Evolutionary conservation across 2,888 invertebrate genomes (phyloP).

Genomic region (Apodemia duryi): DNA sequence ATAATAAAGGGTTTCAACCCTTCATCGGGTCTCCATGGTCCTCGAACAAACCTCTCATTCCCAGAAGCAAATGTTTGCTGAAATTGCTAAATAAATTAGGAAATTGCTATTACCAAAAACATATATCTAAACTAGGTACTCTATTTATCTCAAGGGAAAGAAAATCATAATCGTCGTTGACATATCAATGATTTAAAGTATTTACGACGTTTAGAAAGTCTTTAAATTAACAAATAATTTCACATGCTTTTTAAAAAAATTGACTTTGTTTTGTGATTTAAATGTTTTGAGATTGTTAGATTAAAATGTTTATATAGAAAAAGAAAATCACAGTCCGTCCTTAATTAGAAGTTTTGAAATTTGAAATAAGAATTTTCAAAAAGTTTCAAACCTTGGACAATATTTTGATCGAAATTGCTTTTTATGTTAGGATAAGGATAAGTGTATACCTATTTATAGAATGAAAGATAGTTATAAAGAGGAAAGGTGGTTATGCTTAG

Average conservation of each 20-base stretch:
- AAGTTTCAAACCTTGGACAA: slow-evolving; percentile 22
- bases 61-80: too few relatives aligned
- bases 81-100: too few relatives aligned
- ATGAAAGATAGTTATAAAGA: neutral
- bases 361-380: slow-evolving; percentile 28
- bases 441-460: neutral
- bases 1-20: too few relatives aligned
- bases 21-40: too few relatives aligned
- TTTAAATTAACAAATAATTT: neutral
- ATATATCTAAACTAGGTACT: too few relatives aligned
- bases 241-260: neutral
- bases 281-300: neutral
- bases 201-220: neutral
- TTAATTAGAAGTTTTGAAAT: slow-evolving; percentile 31
- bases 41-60: too few relatives aligned
- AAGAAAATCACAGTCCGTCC: slow-evolving; percentile 35
- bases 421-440: slow-evolving; percentile 1
- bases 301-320: slow-evolving; percentile 6
- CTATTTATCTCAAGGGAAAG: too few relatives aligned
- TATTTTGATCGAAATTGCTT: slow-evolving; percentile 6
- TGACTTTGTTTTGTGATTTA: neutral
- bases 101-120: too few relatives aligned
- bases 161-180: neutral
- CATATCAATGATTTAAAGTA: neutral
- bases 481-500: neutral